Evolutionary conservation across 1,140 invertebrate genomes (phyloP).

Genomic region (Drosophila tropicalis): DNA sequence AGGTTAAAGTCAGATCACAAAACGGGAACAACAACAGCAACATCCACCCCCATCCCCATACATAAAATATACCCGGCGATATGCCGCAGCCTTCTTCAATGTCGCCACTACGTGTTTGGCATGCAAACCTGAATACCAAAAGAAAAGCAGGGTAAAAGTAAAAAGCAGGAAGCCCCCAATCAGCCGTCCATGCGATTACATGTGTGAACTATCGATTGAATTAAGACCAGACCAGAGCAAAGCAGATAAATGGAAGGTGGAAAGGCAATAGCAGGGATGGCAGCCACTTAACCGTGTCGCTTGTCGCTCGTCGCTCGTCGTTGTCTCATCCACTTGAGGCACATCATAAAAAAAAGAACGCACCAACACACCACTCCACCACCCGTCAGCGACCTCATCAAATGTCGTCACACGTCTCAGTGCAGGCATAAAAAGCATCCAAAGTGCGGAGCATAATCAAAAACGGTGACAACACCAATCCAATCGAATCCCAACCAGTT

Average conservation of each 20-base stretch:
- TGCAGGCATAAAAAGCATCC: conserved; percentile 77
- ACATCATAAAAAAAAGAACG: conserved; percentile 64
- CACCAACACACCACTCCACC: conserved; percentile 26
- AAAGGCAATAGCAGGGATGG: neutral
- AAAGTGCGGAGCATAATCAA: conserved; percentile 75
- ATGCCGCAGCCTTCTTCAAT: conserved; percentile 46
- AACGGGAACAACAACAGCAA: conserved; percentile 37
- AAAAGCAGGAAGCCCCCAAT: conserved; percentile 72
- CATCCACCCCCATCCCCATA: neutral
- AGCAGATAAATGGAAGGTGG: conserved; percentile 7
- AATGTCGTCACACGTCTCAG: conserved; percentile 75
- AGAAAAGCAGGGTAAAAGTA: conserved; percentile 35
- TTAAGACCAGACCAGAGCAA: conserved; percentile 62
- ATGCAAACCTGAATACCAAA: conserved; percentile 57
- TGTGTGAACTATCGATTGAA: conserved; percentile 81
- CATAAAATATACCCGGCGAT: neutral
- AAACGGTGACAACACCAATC: conserved; percentile 61
- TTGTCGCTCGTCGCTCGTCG: neutral
- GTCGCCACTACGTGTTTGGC: conserved; percentile 68
- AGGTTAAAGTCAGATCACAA: conserved; percentile 65
- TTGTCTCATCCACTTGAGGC: conserved; percentile 67
- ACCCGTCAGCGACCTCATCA: conserved; percentile 53
- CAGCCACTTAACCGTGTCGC: conserved; percentile 74
- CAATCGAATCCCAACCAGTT: conserved; percentile 33
- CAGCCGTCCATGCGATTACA: conserved; percentile 72